Percentiles rank a stretch among this genome's conserved stretches.
phyloP scores from a whole-genome alignment of 2,113 vertebrate genomes.

The Pholis gunnellus region DNA sequence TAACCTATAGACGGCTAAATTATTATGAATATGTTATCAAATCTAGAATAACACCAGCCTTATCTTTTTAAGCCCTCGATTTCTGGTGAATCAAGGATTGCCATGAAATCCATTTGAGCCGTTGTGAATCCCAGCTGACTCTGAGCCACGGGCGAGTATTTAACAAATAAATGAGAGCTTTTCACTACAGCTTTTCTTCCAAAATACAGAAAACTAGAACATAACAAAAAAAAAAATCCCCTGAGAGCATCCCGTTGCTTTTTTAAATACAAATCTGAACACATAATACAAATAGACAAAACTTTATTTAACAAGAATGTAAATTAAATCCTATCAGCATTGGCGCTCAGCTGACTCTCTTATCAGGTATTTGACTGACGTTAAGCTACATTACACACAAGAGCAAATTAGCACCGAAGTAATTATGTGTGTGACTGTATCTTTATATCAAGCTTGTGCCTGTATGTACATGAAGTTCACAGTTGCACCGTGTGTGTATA shows the following conservation, averaged over 20 bases:
- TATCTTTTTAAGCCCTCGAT: not conserved
- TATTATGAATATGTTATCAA: no score
- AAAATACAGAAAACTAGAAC: not conserved
- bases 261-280: not conserved
- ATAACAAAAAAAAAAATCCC: not conserved
- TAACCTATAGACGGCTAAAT: not conserved
- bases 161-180: not conserved
- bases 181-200: not conserved
- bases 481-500: not conserved
- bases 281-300: not conserved
- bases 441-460: constrained; percentile 3
- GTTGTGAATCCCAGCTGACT: not conserved
- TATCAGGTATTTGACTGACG: constrained; percentile 26
- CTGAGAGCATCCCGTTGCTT: not conserved
- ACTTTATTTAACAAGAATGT: constrained; percentile 41
- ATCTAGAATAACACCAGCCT: not conserved
- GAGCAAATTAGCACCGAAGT: constrained; percentile 39
- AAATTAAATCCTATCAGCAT: constrained; percentile 43
- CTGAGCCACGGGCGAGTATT: not conserved
- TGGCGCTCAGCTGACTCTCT: constrained; percentile 16
- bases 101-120: not conserved
- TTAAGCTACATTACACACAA: constrained; percentile 46
- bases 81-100: not conserved
- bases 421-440: constrained; percentile 18
- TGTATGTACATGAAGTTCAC: not conserved